Evolutionary conservation across 2,797 vertebrate genomes (phyloP), one percentile per base, ranked within the genome.

Genomic region (Petrocephalus schoutedeni): DNA sequence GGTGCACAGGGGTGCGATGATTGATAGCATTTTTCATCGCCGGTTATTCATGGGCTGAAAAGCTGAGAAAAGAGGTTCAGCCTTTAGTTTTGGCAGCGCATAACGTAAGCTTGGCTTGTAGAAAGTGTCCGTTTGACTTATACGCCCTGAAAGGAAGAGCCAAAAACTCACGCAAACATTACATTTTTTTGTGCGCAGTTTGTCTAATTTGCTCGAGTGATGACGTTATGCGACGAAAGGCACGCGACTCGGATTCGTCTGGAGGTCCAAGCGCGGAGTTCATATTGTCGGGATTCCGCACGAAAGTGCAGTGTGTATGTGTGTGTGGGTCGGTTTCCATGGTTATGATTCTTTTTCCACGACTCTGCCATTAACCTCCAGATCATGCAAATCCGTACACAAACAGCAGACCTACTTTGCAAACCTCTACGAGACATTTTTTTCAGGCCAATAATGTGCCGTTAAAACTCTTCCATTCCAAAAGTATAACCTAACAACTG

Each of bases 361-460:
- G 41, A n/a, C 8, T 80, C 36, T 45, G 41, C 74, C 41, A 6
- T 45, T 49, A 19, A 45, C 45, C 41, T 8, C 74, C 19, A 21
- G 14, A 80, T 49, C 41, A 80, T 80, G 45, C 74, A 80, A 49
- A 80, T 49, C 16, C 8, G 19, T 49, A 80, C 74, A 80, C 41
- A 80, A 80, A n/a, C 74, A 80, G 49, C 32, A 49, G 41, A 49
- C 74, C 74, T 80, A 80, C 74, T 80, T 80, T 80, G 74, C 74
- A 80, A 80, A 49, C 36, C 6, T 49, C 36, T 80, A 16, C 19
- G 56, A 57, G 49, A 41, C 41, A 45, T 45, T 45, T 36, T 9
- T 49, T 77, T 80, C 74, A 49, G 16, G 74, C 45, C 6, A 0
- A 45, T 80, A 80, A 80, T 80, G 41, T 21, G 41, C 74, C 41